Evolutionary conservation across 2,113 vertebrate species (phyloP).

Genomic region (Rissa tridactyla): DNA sequence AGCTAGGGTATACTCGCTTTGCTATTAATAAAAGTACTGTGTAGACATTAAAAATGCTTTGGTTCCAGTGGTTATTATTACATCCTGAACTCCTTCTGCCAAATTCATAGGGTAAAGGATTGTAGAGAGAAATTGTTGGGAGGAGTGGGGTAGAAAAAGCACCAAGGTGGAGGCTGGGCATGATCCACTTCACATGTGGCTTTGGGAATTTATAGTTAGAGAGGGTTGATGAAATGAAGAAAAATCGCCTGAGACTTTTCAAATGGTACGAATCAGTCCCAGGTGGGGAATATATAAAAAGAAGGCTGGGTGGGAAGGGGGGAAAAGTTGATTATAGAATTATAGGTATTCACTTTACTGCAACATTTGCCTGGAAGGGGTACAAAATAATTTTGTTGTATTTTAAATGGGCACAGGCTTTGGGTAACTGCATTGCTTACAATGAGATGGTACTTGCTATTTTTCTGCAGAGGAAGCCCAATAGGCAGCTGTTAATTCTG

Average conservation of each 20-base stretch:
- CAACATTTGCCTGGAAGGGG: background rate
- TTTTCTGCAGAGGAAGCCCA: background rate
- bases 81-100: background rate
- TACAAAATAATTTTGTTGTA: background rate
- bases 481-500: background rate
- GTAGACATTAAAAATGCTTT: background rate
- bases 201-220: background rate
- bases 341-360: background rate
- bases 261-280: background rate
- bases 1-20: background rate
- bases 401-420: background rate
- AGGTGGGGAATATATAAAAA: background rate
- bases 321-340: background rate
- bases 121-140: background rate
- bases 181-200: background rate
- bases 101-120: background rate
- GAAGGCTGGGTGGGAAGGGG: background rate
- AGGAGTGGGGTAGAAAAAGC: background rate
- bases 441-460: background rate
- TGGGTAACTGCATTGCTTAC: background rate
- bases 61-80: background rate
- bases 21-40: background rate
- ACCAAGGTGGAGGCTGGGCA: background rate
- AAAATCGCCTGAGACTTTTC: background rate
- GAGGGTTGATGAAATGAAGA: background rate